Conservation (phyloP, 2,113 vertebrate species). For the Lamprologus tigripictilis region DNA sequence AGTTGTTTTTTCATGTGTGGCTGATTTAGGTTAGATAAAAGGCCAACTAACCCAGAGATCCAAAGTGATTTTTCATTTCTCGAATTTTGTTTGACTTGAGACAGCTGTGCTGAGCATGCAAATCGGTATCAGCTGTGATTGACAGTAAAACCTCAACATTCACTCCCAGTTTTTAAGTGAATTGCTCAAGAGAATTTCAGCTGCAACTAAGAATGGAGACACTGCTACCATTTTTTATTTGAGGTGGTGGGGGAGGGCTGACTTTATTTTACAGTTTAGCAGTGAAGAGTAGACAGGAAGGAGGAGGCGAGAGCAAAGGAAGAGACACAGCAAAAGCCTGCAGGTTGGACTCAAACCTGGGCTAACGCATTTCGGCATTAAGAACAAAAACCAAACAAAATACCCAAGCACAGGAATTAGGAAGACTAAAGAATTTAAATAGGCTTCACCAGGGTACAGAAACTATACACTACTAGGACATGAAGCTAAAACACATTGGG, state of each 20-base stretch:
- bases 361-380: neutral
- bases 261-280: neutral
- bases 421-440: neutral
- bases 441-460: neutral
- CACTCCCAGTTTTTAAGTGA: neutral
- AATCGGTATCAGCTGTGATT: neutral
- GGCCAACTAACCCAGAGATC: neutral
- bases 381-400: neutral
- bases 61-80: neutral
- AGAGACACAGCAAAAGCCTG: neutral
- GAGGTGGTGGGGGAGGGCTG: neutral
- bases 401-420: neutral
- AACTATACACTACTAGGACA: neutral
- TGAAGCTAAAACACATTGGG: neutral
- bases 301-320: neutral
- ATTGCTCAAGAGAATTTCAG: neutral
- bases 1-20: neutral
- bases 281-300: neutral
- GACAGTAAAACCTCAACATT: neutral
- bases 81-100: neutral
- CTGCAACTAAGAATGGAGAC: neutral
- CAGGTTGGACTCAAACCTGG: neutral
- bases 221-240: neutral
- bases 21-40: neutral
- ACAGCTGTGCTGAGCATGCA: neutral